Conservation (phyloP, 1,140 invertebrate species). For the Aporrectodea caliginosa region DNA sequence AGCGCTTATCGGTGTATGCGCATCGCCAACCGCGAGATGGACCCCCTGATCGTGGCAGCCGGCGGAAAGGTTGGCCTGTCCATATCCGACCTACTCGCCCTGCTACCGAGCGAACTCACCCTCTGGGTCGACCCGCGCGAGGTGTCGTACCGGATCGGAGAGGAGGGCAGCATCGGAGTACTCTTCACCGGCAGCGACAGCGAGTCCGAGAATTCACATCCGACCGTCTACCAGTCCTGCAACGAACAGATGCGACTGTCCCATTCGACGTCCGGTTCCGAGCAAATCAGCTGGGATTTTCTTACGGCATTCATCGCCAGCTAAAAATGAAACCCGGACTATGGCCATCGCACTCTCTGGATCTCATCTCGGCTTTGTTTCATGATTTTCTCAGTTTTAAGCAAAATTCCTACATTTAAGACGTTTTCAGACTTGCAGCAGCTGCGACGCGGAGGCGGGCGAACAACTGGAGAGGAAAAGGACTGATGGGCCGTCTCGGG, state of each 20-base stretch:
- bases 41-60: conserved; percentile 63
- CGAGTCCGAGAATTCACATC: neutral
- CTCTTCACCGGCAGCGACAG: conserved; percentile 56
- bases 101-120: conserved; percentile 66
- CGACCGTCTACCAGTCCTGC: neutral
- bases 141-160: conserved; percentile 67
- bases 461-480: too few species aligned
- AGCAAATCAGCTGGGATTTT: neutral
- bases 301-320: neutral
- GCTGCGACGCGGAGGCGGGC: too few species aligned
- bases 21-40: conserved; percentile 65
- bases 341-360: neutral
- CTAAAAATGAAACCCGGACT: neutral
- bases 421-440: too few species aligned
- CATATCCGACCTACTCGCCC: conserved; percentile 53
- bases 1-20: conserved; percentile 66
- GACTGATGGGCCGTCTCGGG: too few species aligned
- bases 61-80: conserved; percentile 60
- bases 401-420: neutral
- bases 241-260: neutral
- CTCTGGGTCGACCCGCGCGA: conserved; percentile 69
- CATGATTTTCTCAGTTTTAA: neutral
- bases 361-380: neutral
- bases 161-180: conserved; percentile 68
- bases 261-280: neutral